Percentiles rank a stretch among this genome's conserved stretches.
phyloP scores from a whole-genome alignment of 2,888 invertebrate genomes.

The Oscheius sp. region DNA sequence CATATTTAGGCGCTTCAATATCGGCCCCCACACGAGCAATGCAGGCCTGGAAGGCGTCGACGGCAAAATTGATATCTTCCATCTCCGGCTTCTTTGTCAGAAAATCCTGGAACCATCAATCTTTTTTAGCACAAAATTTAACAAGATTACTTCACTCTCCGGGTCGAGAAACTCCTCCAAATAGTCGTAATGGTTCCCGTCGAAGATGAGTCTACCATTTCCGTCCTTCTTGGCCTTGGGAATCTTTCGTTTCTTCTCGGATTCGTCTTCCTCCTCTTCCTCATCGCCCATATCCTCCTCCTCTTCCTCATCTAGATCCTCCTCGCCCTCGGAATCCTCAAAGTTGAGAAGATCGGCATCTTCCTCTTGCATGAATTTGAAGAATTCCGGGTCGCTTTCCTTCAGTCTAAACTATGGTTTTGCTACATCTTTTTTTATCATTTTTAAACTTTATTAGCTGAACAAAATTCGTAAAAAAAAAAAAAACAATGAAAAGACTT shows the following conservation, averaged over 20 bases:
- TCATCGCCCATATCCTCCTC: constrained; percentile 52
- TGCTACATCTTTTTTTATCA: too few relatives aligned
- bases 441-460: too few relatives aligned
- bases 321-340: constrained; percentile 55
- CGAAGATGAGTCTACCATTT: constrained; percentile 53
- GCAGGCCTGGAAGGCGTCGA: constrained; percentile 67
- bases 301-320: constrained; percentile 53
- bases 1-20: constrained; percentile 63
- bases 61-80: constrained; percentile 59
- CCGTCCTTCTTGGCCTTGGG: constrained; percentile 55
- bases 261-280: constrained; percentile 32
- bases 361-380: constrained; percentile 67
- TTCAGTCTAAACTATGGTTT: constrained; percentile 42
- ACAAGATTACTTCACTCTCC: constrained; percentile 40
- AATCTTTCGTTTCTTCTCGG: constrained; percentile 27
- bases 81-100: constrained; percentile 45
- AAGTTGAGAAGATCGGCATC: constrained; percentile 70
- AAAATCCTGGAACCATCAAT: constrained; percentile 7
- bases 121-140: background rate
- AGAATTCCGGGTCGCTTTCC: constrained; percentile 64
- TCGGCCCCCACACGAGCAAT: constrained; percentile 66
- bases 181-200: constrained; percentile 53
- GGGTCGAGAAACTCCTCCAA: constrained; percentile 47
- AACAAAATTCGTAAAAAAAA: too few relatives aligned
- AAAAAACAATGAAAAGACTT: too few relatives aligned